Conservation (phyloP, 2,113 vertebrate genomes). For the Hucho hucho region DNA sequence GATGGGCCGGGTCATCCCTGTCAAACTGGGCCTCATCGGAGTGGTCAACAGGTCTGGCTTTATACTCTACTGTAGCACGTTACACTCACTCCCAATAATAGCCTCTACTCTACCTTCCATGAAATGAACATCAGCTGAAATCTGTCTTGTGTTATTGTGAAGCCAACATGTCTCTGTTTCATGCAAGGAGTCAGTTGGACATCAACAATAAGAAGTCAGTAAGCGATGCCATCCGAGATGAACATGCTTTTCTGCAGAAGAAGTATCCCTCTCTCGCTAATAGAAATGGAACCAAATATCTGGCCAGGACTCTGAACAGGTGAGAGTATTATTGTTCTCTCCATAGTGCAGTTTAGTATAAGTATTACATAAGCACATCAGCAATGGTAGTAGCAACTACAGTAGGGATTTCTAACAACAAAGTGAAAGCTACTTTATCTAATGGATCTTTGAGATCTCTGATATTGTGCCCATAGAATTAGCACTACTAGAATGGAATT, state of each 20-base stretch:
- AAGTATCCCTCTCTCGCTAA: constrained; percentile 96
- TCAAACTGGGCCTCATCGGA: constrained; percentile 97
- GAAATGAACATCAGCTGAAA: background rate
- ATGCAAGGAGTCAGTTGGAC: constrained; percentile 95
- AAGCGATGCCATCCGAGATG: constrained; percentile 89
- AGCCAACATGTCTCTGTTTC: background rate
- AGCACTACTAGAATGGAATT: no score
- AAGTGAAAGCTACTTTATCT: no score
- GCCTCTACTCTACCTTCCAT: background rate
- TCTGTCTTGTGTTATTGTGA: background rate
- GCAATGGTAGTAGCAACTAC: background rate
- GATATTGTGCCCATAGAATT: no score
- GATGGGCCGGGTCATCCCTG: constrained; percentile 96
- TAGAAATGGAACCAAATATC: constrained; percentile 95
- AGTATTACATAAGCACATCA: background rate
- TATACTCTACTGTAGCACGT: background rate
- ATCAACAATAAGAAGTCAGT: constrained; percentile 97
- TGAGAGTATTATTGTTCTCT: constrained; percentile 43
- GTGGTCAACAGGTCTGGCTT: constrained; percentile 89
- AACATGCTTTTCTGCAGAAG: constrained; percentile 95
- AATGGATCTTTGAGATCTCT: no score
- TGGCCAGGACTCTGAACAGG: constrained; percentile 96
- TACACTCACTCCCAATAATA: background rate
- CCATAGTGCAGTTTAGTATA: background rate
- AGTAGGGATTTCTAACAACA: background rate